phyloP scores from a whole-genome alignment of 2,888 invertebrate genomes.

The Lithosia quadra region DNA sequence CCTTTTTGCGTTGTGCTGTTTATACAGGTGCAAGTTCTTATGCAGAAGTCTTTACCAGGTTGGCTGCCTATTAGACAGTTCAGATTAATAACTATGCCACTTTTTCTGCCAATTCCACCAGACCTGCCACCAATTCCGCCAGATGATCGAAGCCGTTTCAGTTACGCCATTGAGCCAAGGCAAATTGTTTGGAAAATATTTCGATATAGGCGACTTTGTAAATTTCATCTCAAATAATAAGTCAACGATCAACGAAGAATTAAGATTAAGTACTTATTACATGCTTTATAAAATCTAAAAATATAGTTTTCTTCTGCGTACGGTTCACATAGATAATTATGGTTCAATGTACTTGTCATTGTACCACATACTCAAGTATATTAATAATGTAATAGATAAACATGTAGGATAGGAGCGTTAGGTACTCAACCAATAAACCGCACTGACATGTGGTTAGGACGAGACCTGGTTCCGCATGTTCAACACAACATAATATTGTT shows the following conservation, averaged over 20 bases:
- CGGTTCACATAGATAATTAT: neutral
- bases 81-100: neutral
- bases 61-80: neutral
- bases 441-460: neutral
- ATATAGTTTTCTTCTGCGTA: neutral
- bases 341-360: neutral
- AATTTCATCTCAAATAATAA: too few species aligned
- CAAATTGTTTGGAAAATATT: neutral
- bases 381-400: neutral
- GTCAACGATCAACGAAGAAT: too few species aligned
- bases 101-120: too few species aligned
- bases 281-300: too few species aligned
- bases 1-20: neutral
- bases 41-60: neutral
- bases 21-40: neutral
- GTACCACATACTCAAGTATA: neutral
- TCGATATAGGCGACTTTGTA: neutral
- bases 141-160: neutral
- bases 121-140: too few species aligned
- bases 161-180: neutral
- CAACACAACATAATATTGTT: neutral
- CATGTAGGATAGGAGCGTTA: neutral
- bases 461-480: neutral
- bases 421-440: neutral
- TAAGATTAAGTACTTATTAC: too few species aligned